Conservation (phyloP, 37 sponge, comb jelly and placozoan species). For the Hexactinellida sp. region DNA sequence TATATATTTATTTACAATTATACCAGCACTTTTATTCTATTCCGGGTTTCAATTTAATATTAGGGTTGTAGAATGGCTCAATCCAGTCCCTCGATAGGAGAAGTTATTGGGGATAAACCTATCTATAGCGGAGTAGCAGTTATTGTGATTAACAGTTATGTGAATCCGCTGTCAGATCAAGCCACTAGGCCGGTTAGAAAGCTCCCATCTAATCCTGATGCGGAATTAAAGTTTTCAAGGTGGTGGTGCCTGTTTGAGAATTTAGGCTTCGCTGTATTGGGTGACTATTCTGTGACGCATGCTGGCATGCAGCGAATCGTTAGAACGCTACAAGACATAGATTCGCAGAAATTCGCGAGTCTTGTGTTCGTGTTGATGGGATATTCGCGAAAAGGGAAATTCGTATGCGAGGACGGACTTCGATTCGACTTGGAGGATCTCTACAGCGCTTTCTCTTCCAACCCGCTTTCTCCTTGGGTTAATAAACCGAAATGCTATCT, state of each 20-base stretch:
- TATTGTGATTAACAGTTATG: background rate
- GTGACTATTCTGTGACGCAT: background rate
- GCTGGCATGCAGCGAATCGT: background rate
- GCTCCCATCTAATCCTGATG: background rate
- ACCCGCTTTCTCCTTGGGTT: background rate
- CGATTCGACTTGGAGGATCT: background rate
- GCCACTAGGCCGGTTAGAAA: background rate
- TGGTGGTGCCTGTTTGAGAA: slow-evolving; percentile 1
- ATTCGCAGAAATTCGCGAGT: background rate
- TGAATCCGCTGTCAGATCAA: background rate
- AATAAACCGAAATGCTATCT: background rate
- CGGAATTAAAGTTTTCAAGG: background rate
- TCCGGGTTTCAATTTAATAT: background rate
- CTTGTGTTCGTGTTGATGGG: background rate
- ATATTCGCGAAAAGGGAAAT: background rate
- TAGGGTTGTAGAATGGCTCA: background rate
- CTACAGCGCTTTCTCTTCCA: background rate
- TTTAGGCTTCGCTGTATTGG: background rate
- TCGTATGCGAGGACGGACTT: background rate
- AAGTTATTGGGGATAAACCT: background rate
- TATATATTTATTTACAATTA: background rate
- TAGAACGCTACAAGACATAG: background rate
- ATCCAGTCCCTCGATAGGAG: background rate
- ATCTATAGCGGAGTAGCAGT: slow-evolving; percentile 6
- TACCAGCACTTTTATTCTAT: background rate